A percentile compares a stretch with the other conserved stretches of the same genome.
Evolutionary conservation across 2,797 vertebrate species (phyloP).

Genomic region (Hydrophis major): DNA sequence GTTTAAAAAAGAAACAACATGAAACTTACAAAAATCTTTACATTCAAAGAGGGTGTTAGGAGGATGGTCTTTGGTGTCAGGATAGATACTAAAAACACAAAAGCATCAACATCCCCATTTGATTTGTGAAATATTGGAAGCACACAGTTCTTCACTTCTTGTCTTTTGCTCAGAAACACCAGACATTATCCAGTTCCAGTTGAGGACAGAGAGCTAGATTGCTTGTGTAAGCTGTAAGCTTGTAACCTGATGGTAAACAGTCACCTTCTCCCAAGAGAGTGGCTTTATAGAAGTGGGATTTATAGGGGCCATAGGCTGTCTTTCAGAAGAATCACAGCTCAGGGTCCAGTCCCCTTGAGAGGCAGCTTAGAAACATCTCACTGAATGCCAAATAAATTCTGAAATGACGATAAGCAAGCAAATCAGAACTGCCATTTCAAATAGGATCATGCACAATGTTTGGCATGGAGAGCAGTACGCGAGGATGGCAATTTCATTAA

Average conservation of each 20-base stretch:
- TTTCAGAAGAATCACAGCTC: background rate
- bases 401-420: background rate
- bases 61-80: background rate
- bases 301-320: background rate
- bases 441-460: constrained; percentile 9
- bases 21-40: background rate
- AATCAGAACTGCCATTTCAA: constrained; percentile 13
- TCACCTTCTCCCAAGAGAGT: background rate
- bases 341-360: background rate
- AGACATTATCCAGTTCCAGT: background rate
- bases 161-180: background rate
- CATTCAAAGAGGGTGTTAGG: background rate
- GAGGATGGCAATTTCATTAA: constrained; percentile 4
- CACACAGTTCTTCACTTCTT: background rate
- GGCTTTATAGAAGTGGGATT: background rate
- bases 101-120: background rate
- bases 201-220: background rate
- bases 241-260: background rate
- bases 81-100: background rate
- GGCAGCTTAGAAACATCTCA: constrained; percentile 1
- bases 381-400: constrained; percentile 14
- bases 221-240: background rate
- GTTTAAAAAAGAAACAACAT: background rate
- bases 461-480: background rate
- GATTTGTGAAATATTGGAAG: background rate